Base-by-base conservation (phyloP, 2,888 invertebrate genomes). In the Selenia dentaria region DNA sequence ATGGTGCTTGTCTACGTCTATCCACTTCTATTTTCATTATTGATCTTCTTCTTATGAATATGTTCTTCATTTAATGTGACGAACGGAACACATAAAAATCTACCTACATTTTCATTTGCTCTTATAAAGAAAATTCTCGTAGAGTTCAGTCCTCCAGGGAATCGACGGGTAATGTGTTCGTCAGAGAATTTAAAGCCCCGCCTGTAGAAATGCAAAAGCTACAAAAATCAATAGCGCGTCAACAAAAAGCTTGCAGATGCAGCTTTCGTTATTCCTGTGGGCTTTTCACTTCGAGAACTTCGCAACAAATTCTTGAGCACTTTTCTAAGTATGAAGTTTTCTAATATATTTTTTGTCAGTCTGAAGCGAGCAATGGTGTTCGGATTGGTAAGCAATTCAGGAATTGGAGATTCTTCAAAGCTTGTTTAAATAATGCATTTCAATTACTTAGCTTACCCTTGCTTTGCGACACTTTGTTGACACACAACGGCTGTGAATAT, bases 261-360 rank as follows among this genome's bases (percentile, higher is more conserved):
- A 57, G 59, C 64, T 61, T 73, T 48, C 47, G 28, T 41, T 74
- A 76, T 75, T 78, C 77, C 75, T 68, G 64, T 67, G 73, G 75
- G 68, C 67, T 79, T 75, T 77, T 74, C 67, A 67, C 67, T 75
- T 44, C 60, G 66, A 57, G 69, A 78, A 77, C 61, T 79, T 74
- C 61, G 50, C 61, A 70, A 70, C 69, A 67, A 75, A 74, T 72
- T 72, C 74, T 72, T 67, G 58, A 62, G 66, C 63, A 64, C 62
- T 62, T 62, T 62, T 62, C 55, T 69, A 67, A 78, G 70, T 67
- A 65, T 69, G 66, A 70, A 75, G 71, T 67, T 72, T 64, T 62
- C 40, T 51, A 50, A 53, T 56, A 6, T 6, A 57, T 59, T 64
- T 57, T 60, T 50, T 58, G 58, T 46, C 22, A 36, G 54, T 54